Percentiles rank a stretch among this genome's conserved stretches.
Conservation (phyloP, 1,140 invertebrate genomes). For the Drosophila pectinifera region DNA sequence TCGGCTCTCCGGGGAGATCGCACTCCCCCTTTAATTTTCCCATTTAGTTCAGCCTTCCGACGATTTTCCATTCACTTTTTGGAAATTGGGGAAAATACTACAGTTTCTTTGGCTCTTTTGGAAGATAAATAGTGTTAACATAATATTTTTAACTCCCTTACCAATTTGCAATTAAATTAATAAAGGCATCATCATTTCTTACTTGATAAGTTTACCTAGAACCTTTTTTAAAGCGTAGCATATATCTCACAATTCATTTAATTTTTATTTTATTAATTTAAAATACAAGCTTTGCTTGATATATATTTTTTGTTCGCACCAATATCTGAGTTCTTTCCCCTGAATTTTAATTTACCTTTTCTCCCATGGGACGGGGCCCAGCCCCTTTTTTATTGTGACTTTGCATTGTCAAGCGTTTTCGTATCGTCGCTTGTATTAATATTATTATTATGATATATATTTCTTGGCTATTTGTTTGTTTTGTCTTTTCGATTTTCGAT, state of each 20-base stretch:
- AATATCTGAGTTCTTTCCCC: too few relatives aligned
- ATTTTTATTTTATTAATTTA: too few relatives aligned
- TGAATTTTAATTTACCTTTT: background rate
- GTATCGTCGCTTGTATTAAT: slow-evolving; percentile 43
- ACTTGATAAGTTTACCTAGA: too few relatives aligned
- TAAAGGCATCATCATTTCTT: too few relatives aligned
- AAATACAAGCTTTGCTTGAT: too few relatives aligned
- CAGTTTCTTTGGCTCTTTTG: too few relatives aligned
- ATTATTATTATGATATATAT: slow-evolving; percentile 49
- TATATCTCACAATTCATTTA: too few relatives aligned
- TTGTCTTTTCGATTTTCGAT: slow-evolving; percentile 49
- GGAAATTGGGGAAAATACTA: background rate
- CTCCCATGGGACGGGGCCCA: background rate
- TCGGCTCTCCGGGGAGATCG: slow-evolving; percentile 8
- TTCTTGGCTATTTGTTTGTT: slow-evolving; percentile 29
- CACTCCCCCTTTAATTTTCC: background rate
- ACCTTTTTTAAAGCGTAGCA: too few relatives aligned
- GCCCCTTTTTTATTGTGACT: slow-evolving; percentile 7
- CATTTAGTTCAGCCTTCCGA: background rate
- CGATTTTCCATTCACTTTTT: slow-evolving; percentile 22
- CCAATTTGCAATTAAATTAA: too few relatives aligned
- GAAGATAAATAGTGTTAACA: too few relatives aligned
- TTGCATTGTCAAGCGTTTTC: slow-evolving; percentile 22
- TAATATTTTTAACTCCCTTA: too few relatives aligned
- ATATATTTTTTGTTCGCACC: too few relatives aligned